Conservation (phyloP, 2,888 invertebrate species). For the Steinernema carpocapsae region DNA sequence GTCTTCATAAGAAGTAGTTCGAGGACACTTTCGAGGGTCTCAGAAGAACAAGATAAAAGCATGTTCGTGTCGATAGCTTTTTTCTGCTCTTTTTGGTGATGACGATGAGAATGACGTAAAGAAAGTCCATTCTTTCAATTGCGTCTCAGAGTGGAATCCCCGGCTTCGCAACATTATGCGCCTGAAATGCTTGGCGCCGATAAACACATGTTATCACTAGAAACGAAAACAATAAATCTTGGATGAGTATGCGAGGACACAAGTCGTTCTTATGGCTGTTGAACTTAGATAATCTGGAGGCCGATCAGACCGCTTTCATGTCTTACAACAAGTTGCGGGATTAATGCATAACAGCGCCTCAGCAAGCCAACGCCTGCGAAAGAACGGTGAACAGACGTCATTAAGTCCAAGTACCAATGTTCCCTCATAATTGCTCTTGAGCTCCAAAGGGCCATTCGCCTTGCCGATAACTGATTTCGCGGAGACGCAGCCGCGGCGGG, state of each 20-base stretch:
- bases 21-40: conserved; percentile 5
- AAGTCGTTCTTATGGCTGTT: neutral
- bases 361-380: neutral
- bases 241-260: neutral
- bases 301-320: conserved; percentile 9
- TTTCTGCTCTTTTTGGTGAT: neutral
- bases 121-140: conserved; percentile 3
- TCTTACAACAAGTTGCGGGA: neutral
- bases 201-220: conserved; percentile 10
- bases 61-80: conserved; percentile 11
- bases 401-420: conserved; percentile 23
- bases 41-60: conserved; percentile 5
- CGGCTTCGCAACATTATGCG: neutral
- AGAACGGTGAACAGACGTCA: conserved; percentile 22
- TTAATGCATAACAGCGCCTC: conserved; percentile 1
- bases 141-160: neutral
- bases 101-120: conserved; percentile 16
- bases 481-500: conserved; percentile 1
- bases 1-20: neutral
- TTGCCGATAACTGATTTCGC: conserved; percentile 13
- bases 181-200: neutral
- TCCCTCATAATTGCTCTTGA: conserved; percentile 26
- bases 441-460: conserved; percentile 15
- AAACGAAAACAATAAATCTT: conserved; percentile 13
- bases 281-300: neutral